phyloP scores from a whole-genome alignment of 2,113 vertebrate genomes.

The Ancistrus triradiatus region DNA sequence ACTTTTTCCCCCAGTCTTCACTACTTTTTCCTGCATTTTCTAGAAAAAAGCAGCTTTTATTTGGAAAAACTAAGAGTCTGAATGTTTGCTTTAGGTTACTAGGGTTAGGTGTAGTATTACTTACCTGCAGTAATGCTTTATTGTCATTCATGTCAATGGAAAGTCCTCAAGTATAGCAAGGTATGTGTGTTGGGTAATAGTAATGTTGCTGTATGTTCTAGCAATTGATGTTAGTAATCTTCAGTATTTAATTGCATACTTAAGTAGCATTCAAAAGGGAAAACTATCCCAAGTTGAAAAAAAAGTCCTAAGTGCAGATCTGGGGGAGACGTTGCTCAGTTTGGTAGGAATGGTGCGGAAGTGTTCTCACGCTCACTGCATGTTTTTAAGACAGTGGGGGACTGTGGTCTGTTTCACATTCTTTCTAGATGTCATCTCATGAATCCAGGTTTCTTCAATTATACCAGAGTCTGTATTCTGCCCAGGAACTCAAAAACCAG shows the following conservation, averaged over 20 bases:
- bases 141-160: no score
- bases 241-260: background rate
- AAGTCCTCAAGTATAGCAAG: no score
- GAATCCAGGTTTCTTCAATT: slow-evolving; percentile 32
- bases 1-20: background rate
- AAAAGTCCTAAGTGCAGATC: background rate
- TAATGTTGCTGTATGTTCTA: background rate
- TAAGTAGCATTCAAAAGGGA: background rate
- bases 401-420: slow-evolving; percentile 34
- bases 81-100: no score
- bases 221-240: slow-evolving; percentile 10
- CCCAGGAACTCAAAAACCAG: background rate
- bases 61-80: no score
- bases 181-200: background rate
- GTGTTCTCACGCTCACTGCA: slow-evolving; percentile 34
- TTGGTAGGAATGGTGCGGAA: slow-evolving; percentile 6
- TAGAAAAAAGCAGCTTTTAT: no score
- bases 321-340: slow-evolving; percentile 9
- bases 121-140: no score
- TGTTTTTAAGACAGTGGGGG: slow-evolving; percentile 14
- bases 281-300: background rate
- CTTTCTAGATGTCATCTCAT: slow-evolving; percentile 32
- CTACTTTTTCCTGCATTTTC: background rate
- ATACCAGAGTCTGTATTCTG: slow-evolving; percentile 17
- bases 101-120: no score